Percentiles rank a stretch among this genome's conserved stretches.
These are phyloP conservation scores for Blastomussa wellsi DNA, from an alignment of 92 coral and sea anemone genomes.

Conservation along the genomic window DNA sequence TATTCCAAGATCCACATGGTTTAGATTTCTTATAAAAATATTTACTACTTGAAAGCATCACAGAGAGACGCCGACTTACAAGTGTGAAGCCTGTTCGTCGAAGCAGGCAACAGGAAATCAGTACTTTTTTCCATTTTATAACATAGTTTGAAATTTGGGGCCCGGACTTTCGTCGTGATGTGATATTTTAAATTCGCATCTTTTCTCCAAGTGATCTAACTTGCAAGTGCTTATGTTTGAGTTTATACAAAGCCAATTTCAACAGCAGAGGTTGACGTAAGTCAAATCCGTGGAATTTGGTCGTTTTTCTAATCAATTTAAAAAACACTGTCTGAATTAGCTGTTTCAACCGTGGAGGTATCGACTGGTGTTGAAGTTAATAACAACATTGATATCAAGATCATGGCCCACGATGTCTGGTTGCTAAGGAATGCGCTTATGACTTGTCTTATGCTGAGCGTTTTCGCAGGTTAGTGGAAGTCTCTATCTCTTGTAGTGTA, in stretches of 20 bases:
- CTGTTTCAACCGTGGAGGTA: constrained; percentile 35
- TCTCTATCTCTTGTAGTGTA: neutral
- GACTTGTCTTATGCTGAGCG: constrained; percentile 9
- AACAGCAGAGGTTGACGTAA: neutral
- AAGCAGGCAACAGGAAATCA: neutral
- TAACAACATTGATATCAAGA: constrained; percentile 1
- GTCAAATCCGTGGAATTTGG: neutral
- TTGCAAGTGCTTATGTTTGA: neutral
- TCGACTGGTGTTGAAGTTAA: constrained; percentile 19
- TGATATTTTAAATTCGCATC: neutral
- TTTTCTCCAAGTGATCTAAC: neutral
- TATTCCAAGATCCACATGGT: neutral
- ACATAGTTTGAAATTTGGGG: neutral
- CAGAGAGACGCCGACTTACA: neutral
- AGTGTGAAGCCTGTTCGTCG: neutral
- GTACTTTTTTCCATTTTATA: neutral
- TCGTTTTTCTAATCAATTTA: neutral
- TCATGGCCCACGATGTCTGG: constrained; percentile 49
- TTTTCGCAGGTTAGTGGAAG: constrained; percentile 25
- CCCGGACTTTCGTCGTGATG: too few relatives aligned
- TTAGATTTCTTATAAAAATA: constrained; percentile 10
- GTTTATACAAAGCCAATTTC: neutral
- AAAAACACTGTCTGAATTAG: neutral
- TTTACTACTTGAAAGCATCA: neutral
- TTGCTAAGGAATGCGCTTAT: constrained; percentile 22